Evolutionary conservation across 2,888 invertebrate species (phyloP), one percentile per base, ranked within the genome.

Genomic region (Drosophila mimetica): DNA sequence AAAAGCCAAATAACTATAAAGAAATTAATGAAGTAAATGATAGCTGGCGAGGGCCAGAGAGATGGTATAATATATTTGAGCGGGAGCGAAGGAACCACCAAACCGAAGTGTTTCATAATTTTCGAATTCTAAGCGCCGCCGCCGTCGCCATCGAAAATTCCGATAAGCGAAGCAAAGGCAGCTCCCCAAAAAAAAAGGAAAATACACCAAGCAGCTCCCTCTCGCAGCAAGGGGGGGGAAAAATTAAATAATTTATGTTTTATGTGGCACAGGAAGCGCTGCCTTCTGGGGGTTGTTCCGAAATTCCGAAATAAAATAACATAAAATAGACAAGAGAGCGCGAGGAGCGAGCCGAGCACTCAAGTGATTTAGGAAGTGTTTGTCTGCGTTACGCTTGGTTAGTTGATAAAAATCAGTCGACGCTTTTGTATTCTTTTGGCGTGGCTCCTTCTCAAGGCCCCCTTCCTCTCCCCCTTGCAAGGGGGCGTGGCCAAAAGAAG

Each of bases 361-460:
- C 41, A 79, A 87, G 88, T 89, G 89, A 89, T 89, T 89, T 90
- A 89, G 90, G 89, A 89, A 89, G 89, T 89, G 90, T 89, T 89
- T 89, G 88, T 86, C 81, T 84, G 81, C 81, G 88, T 89, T 88
- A 88, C 88, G 89, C 89, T 89, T 89, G 90, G 89, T 88, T 89
- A 90, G 89, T 87, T 87, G 89, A 89, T 89, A 89, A 82, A 89
- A 90, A 89, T 89, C 89, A 80, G 82, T 80, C 82, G 78, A 74
- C 74, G 76, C 63, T 69, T 66, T 74, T 77, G 54, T 60, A 59
- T 58, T 53, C 46, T 34, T 46, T 39, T 50, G 57, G 44, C 44
- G 57, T 57, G 55, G 55, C 18, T 20, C 32, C 37, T 28, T 37
- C 14, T 11, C 2, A 9, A 9, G 1, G 11, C 2, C 7, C 11